phyloP scores from a whole-genome alignment of 2,797 vertebrate genomes.

The Eupleurogrammus muticus region DNA sequence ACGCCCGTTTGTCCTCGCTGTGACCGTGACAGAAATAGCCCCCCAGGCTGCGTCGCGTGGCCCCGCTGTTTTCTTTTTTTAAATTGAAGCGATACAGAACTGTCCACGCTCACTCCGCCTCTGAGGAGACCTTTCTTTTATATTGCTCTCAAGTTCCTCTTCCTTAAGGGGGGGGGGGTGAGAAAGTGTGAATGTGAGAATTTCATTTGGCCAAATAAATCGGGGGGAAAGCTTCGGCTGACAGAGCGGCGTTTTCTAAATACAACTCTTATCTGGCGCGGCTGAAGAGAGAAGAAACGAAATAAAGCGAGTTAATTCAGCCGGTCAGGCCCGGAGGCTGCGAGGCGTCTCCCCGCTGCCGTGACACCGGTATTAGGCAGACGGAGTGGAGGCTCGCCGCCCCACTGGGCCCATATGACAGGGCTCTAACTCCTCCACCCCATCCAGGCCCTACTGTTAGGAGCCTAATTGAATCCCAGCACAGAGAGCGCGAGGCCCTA shows the following conservation, averaged over 20 bases:
- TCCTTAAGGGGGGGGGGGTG: not conserved
- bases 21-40: not conserved
- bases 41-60: not conserved
- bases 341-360: slow-evolving; percentile 46
- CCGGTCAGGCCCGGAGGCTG: slow-evolving; percentile 26
- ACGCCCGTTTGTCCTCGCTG: not conserved
- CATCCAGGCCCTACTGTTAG: slow-evolving; percentile 53
- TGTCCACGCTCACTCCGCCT: not conserved
- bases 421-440: slow-evolving; percentile 72
- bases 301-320: slow-evolving; percentile 54
- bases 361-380: slow-evolving; percentile 71
- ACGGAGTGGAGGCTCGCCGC: slow-evolving; percentile 66
- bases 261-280: slow-evolving; percentile 19
- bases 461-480: slow-evolving; percentile 74
- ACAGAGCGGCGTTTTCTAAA: slow-evolving; percentile 28
- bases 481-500: slow-evolving; percentile 51
- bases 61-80: not conserved
- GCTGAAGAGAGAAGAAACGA: slow-evolving; percentile 34
- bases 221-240: not conserved
- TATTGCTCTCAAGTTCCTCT: not conserved
- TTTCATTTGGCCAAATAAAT: slow-evolving; percentile 33
- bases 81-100: not conserved
- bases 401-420: slow-evolving; percentile 75
- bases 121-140: not conserved
- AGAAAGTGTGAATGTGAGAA: slow-evolving; percentile 23